Base-by-base conservation (phyloP, 2,888 invertebrate genomes). In the Abrostola triplasia region DNA sequence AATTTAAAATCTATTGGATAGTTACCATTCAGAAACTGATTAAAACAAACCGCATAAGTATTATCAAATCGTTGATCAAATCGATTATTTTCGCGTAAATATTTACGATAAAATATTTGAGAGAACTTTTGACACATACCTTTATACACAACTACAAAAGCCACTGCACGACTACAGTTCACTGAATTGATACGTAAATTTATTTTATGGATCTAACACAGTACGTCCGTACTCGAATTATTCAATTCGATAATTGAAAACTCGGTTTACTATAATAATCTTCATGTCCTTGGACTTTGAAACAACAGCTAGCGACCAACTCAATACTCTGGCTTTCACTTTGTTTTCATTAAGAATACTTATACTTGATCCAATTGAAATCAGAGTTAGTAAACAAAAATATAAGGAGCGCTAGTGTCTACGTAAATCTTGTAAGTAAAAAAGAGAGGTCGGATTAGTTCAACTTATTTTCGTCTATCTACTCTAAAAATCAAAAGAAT, bases 241-340 rank as follows among this genome's bases (percentile, higher is more conserved):
- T 53, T 60, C 53, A 41, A 62, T 62, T 60, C 36, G 51, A 40
- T 70, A 62, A 60, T 60, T 60, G 37, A 49, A 70, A 62, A 66
- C 59, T 67, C 49, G 55, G 60, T 65, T 74, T 59, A 64, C 53
- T 55, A 13, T 56, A 52, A 5, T 47, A 64, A 72, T 64, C 61
- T 78, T 51, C n/a, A 52, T 47, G 66, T 37, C 79, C 77, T 79
- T 77, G 77, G 79, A 77, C 77, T 77, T 77, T 79, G 79, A 64
- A 73, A 76, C 73, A 56, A 59, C 59, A 24, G 44, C n/a, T 42
- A 40, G 7, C 35, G 6, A 53, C 7, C 12, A 42, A 53, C 12
- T 42, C 12, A 12, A 24, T 24, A 24, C 24, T 24, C 24, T 57
- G 48, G 38, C 64, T 76, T 73, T 75, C 72, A 67, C 76, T 70